Conservation (phyloP, 2,888 invertebrate species). For the Drosophila pseudotakahashii region DNA sequence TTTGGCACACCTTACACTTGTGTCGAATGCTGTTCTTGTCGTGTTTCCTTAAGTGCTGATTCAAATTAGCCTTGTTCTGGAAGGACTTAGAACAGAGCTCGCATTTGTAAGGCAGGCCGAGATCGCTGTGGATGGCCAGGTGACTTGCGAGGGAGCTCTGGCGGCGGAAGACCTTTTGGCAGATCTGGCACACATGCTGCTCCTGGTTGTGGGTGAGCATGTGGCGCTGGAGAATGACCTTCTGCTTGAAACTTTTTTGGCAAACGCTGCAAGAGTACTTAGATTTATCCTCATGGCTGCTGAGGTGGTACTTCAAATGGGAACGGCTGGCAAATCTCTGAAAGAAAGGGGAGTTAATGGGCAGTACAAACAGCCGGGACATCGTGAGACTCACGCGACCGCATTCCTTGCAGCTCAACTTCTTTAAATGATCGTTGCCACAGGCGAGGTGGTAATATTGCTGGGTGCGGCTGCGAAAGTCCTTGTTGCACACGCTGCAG, state of each 20-base stretch:
- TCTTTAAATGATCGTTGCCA: conserved; percentile 85
- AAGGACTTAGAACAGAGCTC: conserved; percentile 86
- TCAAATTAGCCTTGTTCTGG: conserved; percentile 88
- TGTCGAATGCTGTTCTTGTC: conserved; percentile 71
- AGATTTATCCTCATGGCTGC: conserved; percentile 66
- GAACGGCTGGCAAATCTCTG: conserved; percentile 89
- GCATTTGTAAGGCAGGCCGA: conserved; percentile 86
- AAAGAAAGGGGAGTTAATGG: neutral
- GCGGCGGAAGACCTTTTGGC: conserved; percentile 87
- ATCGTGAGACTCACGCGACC: conserved; percentile 69
- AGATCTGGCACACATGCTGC: conserved; percentile 85
- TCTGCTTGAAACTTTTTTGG: conserved; percentile 88
- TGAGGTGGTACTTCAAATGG: conserved; percentile 90
- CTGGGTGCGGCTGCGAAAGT: conserved; percentile 88
- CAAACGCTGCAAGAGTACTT: conserved; percentile 84
- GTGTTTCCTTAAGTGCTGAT: conserved; percentile 86
- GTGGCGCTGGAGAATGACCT: conserved; percentile 89
- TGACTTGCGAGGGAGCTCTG: conserved; percentile 87
- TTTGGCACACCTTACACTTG: conserved; percentile 87
- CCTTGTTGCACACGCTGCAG: conserved; percentile 89
- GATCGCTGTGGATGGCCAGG: conserved; percentile 87
- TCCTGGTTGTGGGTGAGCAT: conserved; percentile 87
- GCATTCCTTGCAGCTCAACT: conserved; percentile 85
- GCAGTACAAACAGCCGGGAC: neutral
- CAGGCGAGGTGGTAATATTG: conserved; percentile 88